Conservation (phyloP, 2,797 vertebrate genomes). For the Mycteria americana region DNA sequence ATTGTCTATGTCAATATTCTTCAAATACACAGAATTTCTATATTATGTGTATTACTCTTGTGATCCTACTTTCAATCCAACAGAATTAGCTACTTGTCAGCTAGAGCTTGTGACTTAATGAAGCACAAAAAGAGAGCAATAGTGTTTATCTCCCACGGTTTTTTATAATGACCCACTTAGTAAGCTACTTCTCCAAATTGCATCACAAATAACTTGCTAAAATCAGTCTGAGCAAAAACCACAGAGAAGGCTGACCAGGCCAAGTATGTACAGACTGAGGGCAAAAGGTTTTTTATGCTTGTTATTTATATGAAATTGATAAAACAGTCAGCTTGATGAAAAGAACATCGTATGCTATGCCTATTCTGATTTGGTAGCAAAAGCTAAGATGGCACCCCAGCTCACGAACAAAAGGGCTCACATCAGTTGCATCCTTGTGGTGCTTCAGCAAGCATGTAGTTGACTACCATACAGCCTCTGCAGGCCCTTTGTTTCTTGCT, state of each 20-base stretch:
- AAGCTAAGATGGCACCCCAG: background rate
- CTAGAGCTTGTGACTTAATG: background rate
- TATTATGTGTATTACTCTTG: background rate
- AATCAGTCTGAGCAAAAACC: background rate
- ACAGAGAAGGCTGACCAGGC: background rate
- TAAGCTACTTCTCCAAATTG: background rate
- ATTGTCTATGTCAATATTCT: background rate
- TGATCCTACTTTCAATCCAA: background rate
- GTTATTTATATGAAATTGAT: background rate
- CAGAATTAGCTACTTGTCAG: background rate
- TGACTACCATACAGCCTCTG: background rate
- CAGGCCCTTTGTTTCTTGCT: background rate
- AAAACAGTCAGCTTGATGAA: background rate
- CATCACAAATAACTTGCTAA: background rate
- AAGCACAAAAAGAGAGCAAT: background rate
- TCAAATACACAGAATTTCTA: background rate
- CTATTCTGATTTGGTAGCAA: background rate
- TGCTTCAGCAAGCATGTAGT: background rate
- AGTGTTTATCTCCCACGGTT: background rate
- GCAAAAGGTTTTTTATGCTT: background rate
- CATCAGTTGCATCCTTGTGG: background rate
- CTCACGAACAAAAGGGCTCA: background rate
- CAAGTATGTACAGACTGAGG: background rate
- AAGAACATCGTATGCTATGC: background rate
- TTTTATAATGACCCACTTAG: background rate